Percentiles rank a stretch among this genome's conserved stretches.
These are phyloP conservation scores for Cactoblastis cactorum DNA, from an alignment of 2,888 invertebrate species.

Conservation along the genomic window DNA sequence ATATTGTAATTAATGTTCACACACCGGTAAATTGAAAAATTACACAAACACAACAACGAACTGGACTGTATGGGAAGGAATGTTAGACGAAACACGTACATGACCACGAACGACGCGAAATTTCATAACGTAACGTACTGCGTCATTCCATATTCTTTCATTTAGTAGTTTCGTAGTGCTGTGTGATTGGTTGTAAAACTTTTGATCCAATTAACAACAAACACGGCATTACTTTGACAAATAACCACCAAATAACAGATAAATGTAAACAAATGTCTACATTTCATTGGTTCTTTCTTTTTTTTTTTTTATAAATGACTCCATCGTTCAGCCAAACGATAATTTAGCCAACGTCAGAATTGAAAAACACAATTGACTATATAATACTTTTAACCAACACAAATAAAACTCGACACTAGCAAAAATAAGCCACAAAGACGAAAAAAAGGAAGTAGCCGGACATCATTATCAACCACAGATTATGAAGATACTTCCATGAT, in stretches of 20 bases:
- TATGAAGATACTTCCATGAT: too few relatives aligned
- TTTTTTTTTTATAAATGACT: neutral
- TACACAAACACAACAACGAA: neutral
- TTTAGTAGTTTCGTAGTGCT: constrained; percentile 1
- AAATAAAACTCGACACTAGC: too few relatives aligned
- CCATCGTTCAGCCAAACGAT: too few relatives aligned
- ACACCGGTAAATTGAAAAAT: constrained; percentile 1
- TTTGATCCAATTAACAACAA: constrained; percentile 35
- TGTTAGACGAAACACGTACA: constrained; percentile 15
- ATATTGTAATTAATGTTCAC: constrained; percentile 5
- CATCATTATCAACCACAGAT: too few relatives aligned
- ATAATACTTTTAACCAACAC: too few relatives aligned
- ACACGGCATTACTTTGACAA: constrained; percentile 52
- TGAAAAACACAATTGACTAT: too few relatives aligned
- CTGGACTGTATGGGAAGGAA: too few relatives aligned
- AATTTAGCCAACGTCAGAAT: too few relatives aligned
- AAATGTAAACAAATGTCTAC: constrained; percentile 56
- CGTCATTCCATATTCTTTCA: neutral
- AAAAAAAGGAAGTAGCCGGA: too few relatives aligned
- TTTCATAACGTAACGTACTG: neutral
- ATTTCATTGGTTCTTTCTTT: constrained; percentile 45
- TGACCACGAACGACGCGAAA: too few relatives aligned
- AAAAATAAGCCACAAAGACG: too few relatives aligned
- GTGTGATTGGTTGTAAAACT: constrained; percentile 16
- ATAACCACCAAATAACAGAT: constrained; percentile 54